A percentile compares a stretch with the other conserved stretches of the same genome.
phyloP scores from a whole-genome alignment of 2,113 vertebrate genomes.

The Pseudorhombus dupliciocellatus region DNA sequence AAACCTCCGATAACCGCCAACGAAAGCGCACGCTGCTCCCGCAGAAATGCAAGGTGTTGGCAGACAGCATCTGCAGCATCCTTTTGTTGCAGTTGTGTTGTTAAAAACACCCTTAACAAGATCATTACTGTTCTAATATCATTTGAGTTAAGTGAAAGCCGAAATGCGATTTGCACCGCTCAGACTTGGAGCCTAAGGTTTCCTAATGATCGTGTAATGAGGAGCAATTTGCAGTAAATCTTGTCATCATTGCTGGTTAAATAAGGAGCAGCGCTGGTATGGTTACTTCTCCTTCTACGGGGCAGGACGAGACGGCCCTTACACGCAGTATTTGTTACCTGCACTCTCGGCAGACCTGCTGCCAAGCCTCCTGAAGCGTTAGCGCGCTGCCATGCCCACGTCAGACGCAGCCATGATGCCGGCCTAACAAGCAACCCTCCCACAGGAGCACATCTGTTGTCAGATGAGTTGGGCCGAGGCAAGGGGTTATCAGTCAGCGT shows the following conservation, averaged over 20 bases:
- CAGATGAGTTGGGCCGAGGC: conserved; percentile 47
- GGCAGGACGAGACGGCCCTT: conserved; percentile 35
- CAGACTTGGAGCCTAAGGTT: conserved; percentile 47
- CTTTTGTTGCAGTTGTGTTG: conserved; percentile 1
- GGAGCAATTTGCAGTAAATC: conserved; percentile 67
- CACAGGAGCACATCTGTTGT: conserved; percentile 63
- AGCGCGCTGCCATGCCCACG: conserved; percentile 32
- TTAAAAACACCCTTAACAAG: conserved; percentile 45
- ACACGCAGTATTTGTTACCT: conserved; percentile 9
- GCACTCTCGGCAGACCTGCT: conserved; percentile 27
- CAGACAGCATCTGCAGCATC: neutral
- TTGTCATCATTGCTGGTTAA: conserved; percentile 51
- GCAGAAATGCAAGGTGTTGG: neutral
- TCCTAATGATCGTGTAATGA: conserved; percentile 67
- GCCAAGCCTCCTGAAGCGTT: conserved; percentile 47
- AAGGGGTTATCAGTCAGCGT: conserved; percentile 64
- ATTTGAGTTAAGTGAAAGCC: conserved; percentile 43
- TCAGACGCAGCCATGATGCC: conserved; percentile 39
- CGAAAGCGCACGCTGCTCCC: neutral
- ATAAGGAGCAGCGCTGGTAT: conserved; percentile 34
- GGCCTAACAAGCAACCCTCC: conserved; percentile 44
- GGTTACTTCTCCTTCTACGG: conserved; percentile 36
- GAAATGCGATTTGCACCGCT: conserved; percentile 44
- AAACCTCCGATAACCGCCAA: neutral
- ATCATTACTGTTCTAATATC: conserved; percentile 56